These are phyloP conservation scores for Lutjanus argentimaculatus DNA, from an alignment of 2,797 vertebrate genomes.

Conservation along the genomic window DNA sequence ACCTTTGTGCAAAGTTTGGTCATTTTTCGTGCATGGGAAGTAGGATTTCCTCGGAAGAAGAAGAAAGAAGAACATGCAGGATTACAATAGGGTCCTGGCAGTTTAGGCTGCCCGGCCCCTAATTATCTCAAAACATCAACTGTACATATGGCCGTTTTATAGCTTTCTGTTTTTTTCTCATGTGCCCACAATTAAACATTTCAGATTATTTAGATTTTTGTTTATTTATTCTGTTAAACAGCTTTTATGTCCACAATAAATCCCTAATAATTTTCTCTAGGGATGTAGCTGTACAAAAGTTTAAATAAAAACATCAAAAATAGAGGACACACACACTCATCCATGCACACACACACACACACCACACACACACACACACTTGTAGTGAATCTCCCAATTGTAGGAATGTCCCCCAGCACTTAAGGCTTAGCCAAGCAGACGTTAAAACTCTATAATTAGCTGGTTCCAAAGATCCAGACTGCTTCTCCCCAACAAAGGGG, in stretches of 20 bases:
- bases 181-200: slow-evolving; percentile 2
- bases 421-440: slow-evolving; percentile 77
- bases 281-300: not conserved
- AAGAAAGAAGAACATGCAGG: too few species aligned
- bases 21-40: too few species aligned
- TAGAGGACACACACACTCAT: not conserved
- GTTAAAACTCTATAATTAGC: slow-evolving; percentile 86
- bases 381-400: slow-evolving; percentile 62
- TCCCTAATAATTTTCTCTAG: not conserved
- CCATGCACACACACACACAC: slow-evolving; percentile 32
- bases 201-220: not conserved
- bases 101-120: too few species aligned
- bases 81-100: too few species aligned
- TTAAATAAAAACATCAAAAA: slow-evolving; percentile 27
- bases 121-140: not conserved
- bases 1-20: too few species aligned
- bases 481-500: slow-evolving; percentile 77
- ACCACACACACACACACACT: slow-evolving; percentile 23
- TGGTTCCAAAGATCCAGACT: slow-evolving; percentile 73
- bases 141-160: slow-evolving; percentile 5
- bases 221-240: slow-evolving; percentile 6
- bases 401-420: slow-evolving; percentile 77
- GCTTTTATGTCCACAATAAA: not conserved
- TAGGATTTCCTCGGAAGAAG: too few species aligned
- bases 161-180: not conserved